These are phyloP conservation scores for Gymnodraco acuticeps DNA, from an alignment of 2,797 vertebrate genomes.

Conservation along the genomic window DNA sequence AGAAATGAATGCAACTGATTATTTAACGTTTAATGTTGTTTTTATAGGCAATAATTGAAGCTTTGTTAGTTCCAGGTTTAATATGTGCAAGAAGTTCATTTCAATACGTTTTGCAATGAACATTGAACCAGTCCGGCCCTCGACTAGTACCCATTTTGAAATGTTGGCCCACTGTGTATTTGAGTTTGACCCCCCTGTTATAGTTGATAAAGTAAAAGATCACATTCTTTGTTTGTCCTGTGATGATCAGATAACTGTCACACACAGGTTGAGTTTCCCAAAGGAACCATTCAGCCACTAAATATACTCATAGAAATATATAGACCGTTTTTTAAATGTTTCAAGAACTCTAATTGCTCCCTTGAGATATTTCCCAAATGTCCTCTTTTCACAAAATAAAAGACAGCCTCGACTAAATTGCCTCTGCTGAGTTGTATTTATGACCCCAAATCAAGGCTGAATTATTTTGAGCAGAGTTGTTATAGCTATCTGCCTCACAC, in stretches of 20 bases:
- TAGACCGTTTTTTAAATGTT: not conserved
- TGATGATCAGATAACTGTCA: not conserved
- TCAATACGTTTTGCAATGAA: too few species aligned
- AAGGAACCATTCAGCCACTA: not conserved
- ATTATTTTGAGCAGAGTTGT: constrained; percentile 58
- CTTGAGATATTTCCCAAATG: constrained; percentile 8
- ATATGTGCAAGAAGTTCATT: too few species aligned
- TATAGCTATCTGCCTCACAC: constrained; percentile 66
- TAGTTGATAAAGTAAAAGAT: constrained; percentile 4
- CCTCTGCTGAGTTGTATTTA: constrained; percentile 5
- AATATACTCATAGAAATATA: not conserved
- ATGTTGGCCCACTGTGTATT: too few species aligned
- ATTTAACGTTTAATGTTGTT: too few species aligned
- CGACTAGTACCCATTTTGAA: too few species aligned
- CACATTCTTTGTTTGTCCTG: not conserved
- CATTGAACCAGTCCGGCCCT: too few species aligned
- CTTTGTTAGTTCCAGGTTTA: too few species aligned
- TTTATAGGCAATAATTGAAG: too few species aligned
- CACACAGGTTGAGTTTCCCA: not conserved
- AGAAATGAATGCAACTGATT: too few species aligned
- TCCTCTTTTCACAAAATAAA: not conserved
- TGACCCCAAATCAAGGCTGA: constrained; percentile 7
- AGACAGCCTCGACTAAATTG: not conserved
- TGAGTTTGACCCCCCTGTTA: too few species aligned
- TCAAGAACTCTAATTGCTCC: not conserved